Evolutionary conservation across 2,797 vertebrate genomes (phyloP), one percentile per base, ranked within the genome.

Genomic region (Poecilia wingei): DNA sequence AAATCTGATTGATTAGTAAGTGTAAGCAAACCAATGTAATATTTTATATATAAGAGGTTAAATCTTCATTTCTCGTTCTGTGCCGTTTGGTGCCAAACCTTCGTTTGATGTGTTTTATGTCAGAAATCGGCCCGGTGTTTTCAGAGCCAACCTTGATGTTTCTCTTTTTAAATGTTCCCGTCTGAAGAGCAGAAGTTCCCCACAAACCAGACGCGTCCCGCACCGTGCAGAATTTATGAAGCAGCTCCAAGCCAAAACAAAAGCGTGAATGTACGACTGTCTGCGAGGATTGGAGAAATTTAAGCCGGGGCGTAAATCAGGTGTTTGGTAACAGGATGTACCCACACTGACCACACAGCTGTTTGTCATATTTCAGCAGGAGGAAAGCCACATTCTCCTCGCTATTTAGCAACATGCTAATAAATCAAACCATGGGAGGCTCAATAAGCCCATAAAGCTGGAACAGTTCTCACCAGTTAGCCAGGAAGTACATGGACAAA

Each of bases 81-180:
- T 28, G n/a, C n/a, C 33, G 14, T n/a, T 72, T 33, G 28, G 28
- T 25, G 5, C 18, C 49, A 22, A 51, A 51, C 49, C 49, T 22
- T 51, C 18, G 49, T 7, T 22, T 28, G n/a, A 12, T 57, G 28
- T 28, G 22, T 57, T 57, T 28, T 57, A 13, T 10, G n/a, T 55
- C 75, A 47, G 46, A 81, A 86, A 79, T 36, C 20, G 2, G 33
- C 33, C 6, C 33, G 1, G 31, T 78, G 83, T 79, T 79, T 73
- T 86, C 79, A 79, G 68, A 72, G 73, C 82, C 79, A 75, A 84
- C 85, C 72, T 88, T 71, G 69, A 83, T 79, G 80, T 83, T 51
- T 78, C 79, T 75, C 45, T n/a, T 22, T 41, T 43, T 13, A 69
- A 76, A 59, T 83, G 74, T 89, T 78, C 80, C 6, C 78, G 88